Evolutionary conservation across 2,797 vertebrate species (phyloP), one percentile per base, ranked within the genome.

Genomic region (Harpagifer antarcticus): DNA sequence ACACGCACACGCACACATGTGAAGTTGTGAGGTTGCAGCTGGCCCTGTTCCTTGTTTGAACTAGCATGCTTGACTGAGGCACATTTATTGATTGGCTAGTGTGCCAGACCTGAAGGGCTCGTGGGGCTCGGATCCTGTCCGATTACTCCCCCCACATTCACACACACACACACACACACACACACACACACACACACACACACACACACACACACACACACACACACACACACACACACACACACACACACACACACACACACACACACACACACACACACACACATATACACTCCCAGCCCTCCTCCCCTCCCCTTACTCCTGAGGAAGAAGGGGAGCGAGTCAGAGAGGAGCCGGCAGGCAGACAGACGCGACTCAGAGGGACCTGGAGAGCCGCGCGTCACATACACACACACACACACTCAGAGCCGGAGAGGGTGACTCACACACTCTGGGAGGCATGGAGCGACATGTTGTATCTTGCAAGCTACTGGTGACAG

Each of bases 71-170:
- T 91, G 92, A 94, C 87, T 86, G 94, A 94, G 94, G 84, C 90
- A 89, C 88, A 91, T 93, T 92, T 89, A 93, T 95, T 95, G 96
- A 96, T 95, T 96, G 96, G 95, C 93, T 86, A 44, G 86, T 87
- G 80, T 87, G 93, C 84, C 91, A 94, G 93, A 93, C 91, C 45
- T 84, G 86, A 92, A 58, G 86, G 82, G 93, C 95, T 94, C 88
- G 81, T 78, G 59, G 88, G 84, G 85, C 72, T 87, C 44, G 9
- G 48, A 82, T 44, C 62, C 72, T 72, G 42, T 64, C 5, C 23
- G 31, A 62, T 73, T 50, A 40, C 64, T 54, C 78, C 84, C 74
- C 92, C 91, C 91, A 86, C 90, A 27, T 64, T 65, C 65, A 76
- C 33, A 27, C 76, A 82, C 71, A 47, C 67, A 71, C 61, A 72